Conservation (phyloP, 2,888 invertebrate genomes). For the Amblyteles armatorius region DNA sequence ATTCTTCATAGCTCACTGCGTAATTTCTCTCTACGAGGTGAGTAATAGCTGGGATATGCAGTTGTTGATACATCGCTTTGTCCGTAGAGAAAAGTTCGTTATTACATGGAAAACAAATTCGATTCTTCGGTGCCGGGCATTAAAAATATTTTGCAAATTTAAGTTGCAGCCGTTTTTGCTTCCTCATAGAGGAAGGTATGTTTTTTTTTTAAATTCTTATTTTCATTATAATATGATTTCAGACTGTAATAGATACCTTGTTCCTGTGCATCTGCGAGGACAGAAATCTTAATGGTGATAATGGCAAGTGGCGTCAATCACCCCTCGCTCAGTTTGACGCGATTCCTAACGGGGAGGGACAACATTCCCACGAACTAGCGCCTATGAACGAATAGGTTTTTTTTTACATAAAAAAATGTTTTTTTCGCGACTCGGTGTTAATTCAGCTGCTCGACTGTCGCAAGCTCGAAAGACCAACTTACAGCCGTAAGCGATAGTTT, state of each 20-base stretch:
- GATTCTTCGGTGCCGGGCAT: neutral
- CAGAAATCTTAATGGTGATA: constrained; percentile 92
- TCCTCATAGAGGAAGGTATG: no score
- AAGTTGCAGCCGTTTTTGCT: neutral
- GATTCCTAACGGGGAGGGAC: constrained; percentile 78
- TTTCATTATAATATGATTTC: constrained; percentile 75
- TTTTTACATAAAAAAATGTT: neutral
- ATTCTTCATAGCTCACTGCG: constrained; percentile 97
- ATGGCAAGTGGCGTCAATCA: constrained; percentile 85
- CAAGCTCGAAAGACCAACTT: neutral
- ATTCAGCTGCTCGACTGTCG: neutral
- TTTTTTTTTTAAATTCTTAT: neutral
- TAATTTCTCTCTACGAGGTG: constrained; percentile 97
- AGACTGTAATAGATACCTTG: constrained; percentile 98
- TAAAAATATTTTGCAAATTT: neutral
- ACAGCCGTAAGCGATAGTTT: constrained; percentile 1
- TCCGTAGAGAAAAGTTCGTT: neutral
- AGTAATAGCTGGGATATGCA: constrained; percentile 69
- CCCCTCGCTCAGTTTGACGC: constrained; percentile 79
- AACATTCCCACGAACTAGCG: constrained; percentile 84
- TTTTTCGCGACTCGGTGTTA: neutral
- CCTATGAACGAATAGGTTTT: constrained; percentile 83
- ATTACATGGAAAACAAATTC: neutral
- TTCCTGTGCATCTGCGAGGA: constrained; percentile 98
- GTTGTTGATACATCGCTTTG: neutral